These are phyloP conservation scores for Caenorhabditis sp. DNA, from an alignment of 2,888 invertebrate genomes.

Conservation along the genomic window DNA sequence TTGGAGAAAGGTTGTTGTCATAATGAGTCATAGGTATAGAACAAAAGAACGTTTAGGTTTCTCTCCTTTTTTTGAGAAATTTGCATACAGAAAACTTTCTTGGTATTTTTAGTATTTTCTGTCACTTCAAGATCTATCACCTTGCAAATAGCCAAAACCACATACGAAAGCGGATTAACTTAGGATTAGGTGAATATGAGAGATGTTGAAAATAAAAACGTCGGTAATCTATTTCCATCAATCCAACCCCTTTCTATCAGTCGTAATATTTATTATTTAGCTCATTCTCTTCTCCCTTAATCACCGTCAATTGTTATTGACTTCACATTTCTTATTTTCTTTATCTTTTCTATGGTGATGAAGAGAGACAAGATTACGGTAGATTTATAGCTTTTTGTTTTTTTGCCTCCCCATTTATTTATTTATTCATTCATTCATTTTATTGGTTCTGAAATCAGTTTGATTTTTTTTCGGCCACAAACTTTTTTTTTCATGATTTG, in stretches of 20 bases:
- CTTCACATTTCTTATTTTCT: neutral
- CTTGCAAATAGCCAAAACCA: neutral
- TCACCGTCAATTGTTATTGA: neutral
- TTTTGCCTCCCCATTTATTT: neutral
- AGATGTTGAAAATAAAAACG: neutral
- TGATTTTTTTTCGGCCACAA: neutral
- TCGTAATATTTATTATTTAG: neutral
- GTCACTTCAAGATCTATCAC: neutral
- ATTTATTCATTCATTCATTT: neutral
- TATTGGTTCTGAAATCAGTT: neutral
- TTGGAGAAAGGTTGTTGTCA: neutral
- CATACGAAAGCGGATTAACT: neutral
- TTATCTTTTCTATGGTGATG: neutral
- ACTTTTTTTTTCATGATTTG: neutral
- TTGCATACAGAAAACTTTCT: neutral
- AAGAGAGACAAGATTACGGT: neutral
- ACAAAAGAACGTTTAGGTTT: neutral
- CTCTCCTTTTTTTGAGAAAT: neutral
- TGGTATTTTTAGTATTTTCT: neutral
- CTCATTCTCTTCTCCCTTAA: neutral
- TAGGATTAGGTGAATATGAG: neutral
- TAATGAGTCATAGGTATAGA: neutral
- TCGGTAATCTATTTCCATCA: too few species aligned
- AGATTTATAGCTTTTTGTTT: conserved; percentile 1
- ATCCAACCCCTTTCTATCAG: too few species aligned